phyloP scores from a whole-genome alignment of 2,113 vertebrate species.

The Hipposideros armiger region DNA sequence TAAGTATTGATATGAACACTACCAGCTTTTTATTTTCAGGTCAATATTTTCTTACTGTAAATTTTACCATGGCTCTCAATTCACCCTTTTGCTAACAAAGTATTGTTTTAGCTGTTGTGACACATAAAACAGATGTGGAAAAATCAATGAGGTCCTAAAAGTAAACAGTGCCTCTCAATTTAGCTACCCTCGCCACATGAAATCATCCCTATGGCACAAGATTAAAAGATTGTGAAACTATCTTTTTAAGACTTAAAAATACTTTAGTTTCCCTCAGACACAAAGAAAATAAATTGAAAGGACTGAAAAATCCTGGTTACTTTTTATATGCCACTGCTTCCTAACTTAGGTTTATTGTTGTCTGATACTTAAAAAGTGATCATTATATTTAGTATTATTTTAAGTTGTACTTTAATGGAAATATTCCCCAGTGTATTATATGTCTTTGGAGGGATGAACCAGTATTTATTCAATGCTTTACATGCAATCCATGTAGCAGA shows the following conservation, averaged over 20 bases:
- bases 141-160: conserved; percentile 51
- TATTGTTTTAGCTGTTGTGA: conserved; percentile 1
- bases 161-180: conserved; percentile 13
- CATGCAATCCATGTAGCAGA: not conserved
- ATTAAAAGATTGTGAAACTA: conserved; percentile 34
- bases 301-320: not conserved
- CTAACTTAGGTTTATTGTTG: not conserved
- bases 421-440: not conserved
- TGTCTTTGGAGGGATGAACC: not conserved
- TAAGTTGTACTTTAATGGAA: not conserved
- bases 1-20: not conserved
- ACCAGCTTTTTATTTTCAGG: not conserved
- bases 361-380: not conserved
- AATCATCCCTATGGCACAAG: not conserved
- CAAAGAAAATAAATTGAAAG: not conserved
- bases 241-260: too few species aligned
- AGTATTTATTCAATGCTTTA: conserved; percentile 18
- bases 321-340: not conserved
- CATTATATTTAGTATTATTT: not conserved
- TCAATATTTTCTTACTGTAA: not conserved
- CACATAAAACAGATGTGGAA: conserved; percentile 36
- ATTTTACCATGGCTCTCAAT: not conserved
- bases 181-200: not conserved
- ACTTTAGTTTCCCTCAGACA: not conserved
- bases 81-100: conserved; percentile 13